Base-by-base conservation (phyloP, 2,113 vertebrate species). In the Atrichornis clamosus region DNA sequence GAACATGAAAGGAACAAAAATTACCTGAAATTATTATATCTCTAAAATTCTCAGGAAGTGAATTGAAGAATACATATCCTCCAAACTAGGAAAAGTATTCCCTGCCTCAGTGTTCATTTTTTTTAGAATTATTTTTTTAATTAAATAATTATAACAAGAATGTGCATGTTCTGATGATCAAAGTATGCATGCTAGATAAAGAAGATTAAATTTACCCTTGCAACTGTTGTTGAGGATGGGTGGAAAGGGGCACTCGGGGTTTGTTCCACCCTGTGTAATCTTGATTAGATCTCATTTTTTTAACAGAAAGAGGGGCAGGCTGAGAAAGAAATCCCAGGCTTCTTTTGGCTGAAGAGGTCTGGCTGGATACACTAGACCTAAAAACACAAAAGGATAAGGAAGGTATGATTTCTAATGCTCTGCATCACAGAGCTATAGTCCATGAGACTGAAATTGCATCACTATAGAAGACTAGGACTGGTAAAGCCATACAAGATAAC, bases 251-350 rank as follows among this genome's bases (percentile, higher is more conserved):
- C 4, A 98, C 96, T 87, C 99, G 98, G 70, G 98, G 98, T 95
- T 99, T 99, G 97, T 99, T 99, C 99, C 99, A 99, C 78, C 99
- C 99, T 33, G 98, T 97, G 16, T 99, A 99, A 97, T 99, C 99
- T 93, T 99, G 97, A 93, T 98, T 98, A 53, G 98, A 98, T 18
- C 99, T 98, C 58, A 99, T 98, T 97, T 99, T 99, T 97, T 99
- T 99, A 93, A 99, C 97, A 88, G 98, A 98, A 72, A 98, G 99
- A 77, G 99, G 99, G 30, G 98, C 98, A 67, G 99, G 99, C 94
- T 99, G 99, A 97, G 99, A 98, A 76, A 99, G 98, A 96, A 99
- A 98, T 65, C 98, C 94, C 63, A 99, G 97, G 96, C 98, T 99
- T 97, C 99, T 99, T 97, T 99, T 99, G 63, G 98, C 98, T 53